Base-by-base conservation (phyloP, 2,113 vertebrate genomes). In the Vanacampus margaritifer region DNA sequence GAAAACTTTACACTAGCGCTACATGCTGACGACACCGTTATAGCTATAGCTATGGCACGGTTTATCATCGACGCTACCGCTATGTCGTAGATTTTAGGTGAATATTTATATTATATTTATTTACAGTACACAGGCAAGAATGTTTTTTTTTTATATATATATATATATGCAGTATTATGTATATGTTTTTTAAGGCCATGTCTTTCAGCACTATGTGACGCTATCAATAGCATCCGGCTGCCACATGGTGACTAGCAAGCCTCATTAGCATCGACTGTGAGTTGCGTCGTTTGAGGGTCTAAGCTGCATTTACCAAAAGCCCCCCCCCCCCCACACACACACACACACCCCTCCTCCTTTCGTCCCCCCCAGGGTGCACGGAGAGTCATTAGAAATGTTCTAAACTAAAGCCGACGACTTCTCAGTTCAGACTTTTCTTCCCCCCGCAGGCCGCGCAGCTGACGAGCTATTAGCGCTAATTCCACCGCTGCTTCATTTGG, bases 381-480 rank as follows among this genome's bases (percentile, higher is more conserved):
- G 57, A 53, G 48, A 84, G 69, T 86, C 87, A 80, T 85, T 79
- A 84, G 80, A 76, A 81, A 85, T 86, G 72, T 76, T 83, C 79
- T 60, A 14, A 69, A 81, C 84, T 74, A 71, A 79, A 88, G 78
- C 53, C 62, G 78, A 76, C 64, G 51, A 81, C 81, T 82, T 88
- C 89, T 74, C 53, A 60, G 61, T 41, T 79, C 59, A 73, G 81
- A 83, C 74, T 76, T 83, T 74, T 71, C 13, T 16, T 71, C 67
- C 68, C 76, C 91, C 86, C 79, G 67, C 82, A 89, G 90, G 72
- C 63, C 36, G 77, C 24, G 69, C 79, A 84, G 73, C 84, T 88
- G 77, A 91, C 68, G 86, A 88, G 84, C 79, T 72, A 86, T 78
- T 89, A 89, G 69, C 73, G 81, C 71, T 92, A 94, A 93, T 89